Base-by-base conservation (phyloP, 2,797 vertebrate genomes). In the Brotula barbata region DNA sequence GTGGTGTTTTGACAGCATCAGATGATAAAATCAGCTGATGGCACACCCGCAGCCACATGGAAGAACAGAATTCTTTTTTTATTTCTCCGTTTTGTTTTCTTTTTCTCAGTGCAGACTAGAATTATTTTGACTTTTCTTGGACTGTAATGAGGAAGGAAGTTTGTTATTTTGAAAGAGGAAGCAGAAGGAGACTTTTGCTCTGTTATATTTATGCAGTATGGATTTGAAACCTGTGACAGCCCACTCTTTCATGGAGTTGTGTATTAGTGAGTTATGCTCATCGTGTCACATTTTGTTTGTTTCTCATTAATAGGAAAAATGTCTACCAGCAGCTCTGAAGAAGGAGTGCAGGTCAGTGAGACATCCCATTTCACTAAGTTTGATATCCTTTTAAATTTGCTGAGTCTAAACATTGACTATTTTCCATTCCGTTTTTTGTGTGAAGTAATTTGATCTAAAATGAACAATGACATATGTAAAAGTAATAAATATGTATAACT, bases 301-400 rank as follows among this genome's bases (percentile, higher is more conserved):
- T 59, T 71, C 19, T 64, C 23, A 11, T 69, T 65, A 34, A 51
- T 69, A 78, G 82, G 74, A 48, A 8, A 64, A 36, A 41, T 25
- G 15, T 11, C 2, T 48, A 47, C 31, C 31, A 15, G 7, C 31
- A 0, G 7, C 44, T 28, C 58, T 52, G 64, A 47, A 60, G 56
- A 75, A 58, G 62, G 63, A 64, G 61, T 14, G 31, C 71, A 79
- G 81, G 81, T 82, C 55, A 67, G 81, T 75, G 64, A 43, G 31
- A 25, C 23, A 31, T 12, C 2, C 1, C 39, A 23, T 54, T 21
- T 60, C 33, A 0, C 36, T 11, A 41, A 6, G 9, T 47, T n/a
- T 47, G 23, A 28, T 21, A 15, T 45, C 14, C 1, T 19, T 44
- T 33, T 33, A 7, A 33, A 33, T 33, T 33, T 11, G 2, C 31